Percentiles rank a stretch among this genome's conserved stretches.
Conservation (phyloP, 53 echinoderm and acorn worm species). For the Holothuria leucospilota region DNA sequence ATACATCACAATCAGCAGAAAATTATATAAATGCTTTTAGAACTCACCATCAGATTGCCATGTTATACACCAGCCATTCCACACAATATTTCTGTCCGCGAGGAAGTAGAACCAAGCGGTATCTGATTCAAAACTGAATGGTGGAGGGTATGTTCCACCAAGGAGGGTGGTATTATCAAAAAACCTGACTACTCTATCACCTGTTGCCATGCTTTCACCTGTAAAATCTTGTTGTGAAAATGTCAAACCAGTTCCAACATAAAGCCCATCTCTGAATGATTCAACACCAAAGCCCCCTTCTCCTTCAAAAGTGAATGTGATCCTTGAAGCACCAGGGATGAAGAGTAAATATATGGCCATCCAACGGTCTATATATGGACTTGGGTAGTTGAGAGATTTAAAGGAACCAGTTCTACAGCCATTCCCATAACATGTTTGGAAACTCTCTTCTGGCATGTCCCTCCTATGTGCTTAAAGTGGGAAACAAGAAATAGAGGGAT, state of each 20-base stretch:
- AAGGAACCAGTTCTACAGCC: slow-evolving; percentile 58
- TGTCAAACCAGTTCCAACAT: slow-evolving; percentile 66
- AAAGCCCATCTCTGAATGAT: slow-evolving; percentile 79
- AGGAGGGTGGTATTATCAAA: background rate
- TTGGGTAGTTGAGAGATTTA: slow-evolving; percentile 70
- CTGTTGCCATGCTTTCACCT: background rate
- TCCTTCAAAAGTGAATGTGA: slow-evolving; percentile 66
- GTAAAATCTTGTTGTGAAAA: background rate
- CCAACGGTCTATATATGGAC: slow-evolving; percentile 60
- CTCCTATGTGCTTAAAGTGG: background rate
- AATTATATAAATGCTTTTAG: too few relatives aligned
- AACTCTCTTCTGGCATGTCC: background rate
- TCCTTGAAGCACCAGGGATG: slow-evolving; percentile 70
- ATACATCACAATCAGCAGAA: too few relatives aligned
- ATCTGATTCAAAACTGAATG: slow-evolving; percentile 58
- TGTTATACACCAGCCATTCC: slow-evolving; percentile 62
- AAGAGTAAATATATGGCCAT: slow-evolving; percentile 75
- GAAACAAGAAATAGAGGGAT: background rate
- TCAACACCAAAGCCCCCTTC: slow-evolving; percentile 64
- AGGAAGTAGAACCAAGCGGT: slow-evolving; percentile 75
- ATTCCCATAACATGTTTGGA: slow-evolving; percentile 83
- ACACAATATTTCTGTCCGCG: slow-evolving; percentile 80
- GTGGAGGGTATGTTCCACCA: background rate
- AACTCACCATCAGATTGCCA: slow-evolving; percentile 42
- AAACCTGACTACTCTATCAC: background rate